Evolutionary conservation across 2,113 vertebrate genomes (phyloP).

Genomic region (Elachura formosa): DNA sequence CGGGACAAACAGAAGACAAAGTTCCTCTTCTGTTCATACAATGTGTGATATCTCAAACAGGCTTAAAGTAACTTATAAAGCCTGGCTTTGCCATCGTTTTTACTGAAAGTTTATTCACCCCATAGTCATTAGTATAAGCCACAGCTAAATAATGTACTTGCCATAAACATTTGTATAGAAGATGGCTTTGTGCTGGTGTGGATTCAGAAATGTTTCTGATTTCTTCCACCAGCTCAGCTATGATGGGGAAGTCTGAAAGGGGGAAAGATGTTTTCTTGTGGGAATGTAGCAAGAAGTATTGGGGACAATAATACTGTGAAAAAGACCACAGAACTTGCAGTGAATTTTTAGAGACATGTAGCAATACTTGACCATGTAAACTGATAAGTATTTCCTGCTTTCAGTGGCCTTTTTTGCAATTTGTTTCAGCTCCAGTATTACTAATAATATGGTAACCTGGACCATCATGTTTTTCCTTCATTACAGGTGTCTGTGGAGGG

Average conservation of each 20-base stretch:
- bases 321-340: not conserved
- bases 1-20: not conserved
- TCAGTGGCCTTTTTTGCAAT: not conserved
- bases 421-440: not conserved
- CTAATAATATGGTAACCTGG: not conserved
- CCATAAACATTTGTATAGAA: not conserved
- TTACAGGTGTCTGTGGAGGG: slow-evolving; percentile 85
- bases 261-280: not conserved
- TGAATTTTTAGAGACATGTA: not conserved
- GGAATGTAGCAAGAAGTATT: not conserved
- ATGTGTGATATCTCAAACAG: not conserved
- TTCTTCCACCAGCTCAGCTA: not conserved
- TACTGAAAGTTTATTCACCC: not conserved
- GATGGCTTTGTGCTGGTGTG: not conserved
- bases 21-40: not conserved
- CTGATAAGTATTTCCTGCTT: not conserved
- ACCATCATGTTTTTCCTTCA: not conserved
- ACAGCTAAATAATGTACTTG: not conserved
- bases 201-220: not conserved
- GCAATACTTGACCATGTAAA: not conserved
- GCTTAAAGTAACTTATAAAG: not conserved
- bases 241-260: not conserved
- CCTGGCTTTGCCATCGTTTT: not conserved
- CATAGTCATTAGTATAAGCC: not conserved
- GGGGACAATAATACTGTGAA: not conserved